These are phyloP conservation scores for Hypercompe scribonia DNA, from an alignment of 2,888 invertebrate species.

Conservation along the genomic window DNA sequence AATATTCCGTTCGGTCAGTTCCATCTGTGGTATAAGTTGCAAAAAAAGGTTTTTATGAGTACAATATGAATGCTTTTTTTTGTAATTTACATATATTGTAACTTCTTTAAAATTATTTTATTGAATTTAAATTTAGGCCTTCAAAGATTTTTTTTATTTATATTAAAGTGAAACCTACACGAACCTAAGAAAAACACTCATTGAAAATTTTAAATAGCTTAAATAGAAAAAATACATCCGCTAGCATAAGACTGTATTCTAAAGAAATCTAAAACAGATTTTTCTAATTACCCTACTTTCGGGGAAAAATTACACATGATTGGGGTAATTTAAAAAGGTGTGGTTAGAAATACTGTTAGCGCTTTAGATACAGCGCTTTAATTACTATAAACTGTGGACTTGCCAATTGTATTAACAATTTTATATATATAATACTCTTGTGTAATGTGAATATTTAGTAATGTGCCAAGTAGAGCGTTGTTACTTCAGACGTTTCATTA, in stretches of 20 bases:
- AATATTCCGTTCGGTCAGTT: conserved; percentile 5
- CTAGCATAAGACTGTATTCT: not conserved
- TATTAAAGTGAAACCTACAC: not conserved
- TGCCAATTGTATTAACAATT: conserved; percentile 10
- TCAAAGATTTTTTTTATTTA: too few relatives aligned
- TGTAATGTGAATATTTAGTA: conserved; percentile 28
- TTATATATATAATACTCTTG: conserved; percentile 18
- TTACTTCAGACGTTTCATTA: conserved; percentile 3
- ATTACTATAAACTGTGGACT: not conserved
- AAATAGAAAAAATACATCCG: not conserved
- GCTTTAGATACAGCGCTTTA: not conserved
- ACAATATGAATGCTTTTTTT: not conserved
- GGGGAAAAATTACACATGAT: not conserved
- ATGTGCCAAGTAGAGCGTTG: conserved; percentile 55
- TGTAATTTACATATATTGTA: not conserved
- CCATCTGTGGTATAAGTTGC: not conserved
- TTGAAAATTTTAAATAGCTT: not conserved
- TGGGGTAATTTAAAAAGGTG: not conserved
- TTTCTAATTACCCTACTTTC: not conserved
- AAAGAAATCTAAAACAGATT: not conserved
- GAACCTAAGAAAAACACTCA: not conserved
- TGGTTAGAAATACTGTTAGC: conserved; percentile 3
- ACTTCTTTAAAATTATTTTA: conserved; percentile 2
- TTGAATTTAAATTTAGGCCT: not conserved
- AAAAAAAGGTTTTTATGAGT: not conserved